phyloP scores from a whole-genome alignment of 2,888 invertebrate genomes.

The Xylota sylvarum region DNA sequence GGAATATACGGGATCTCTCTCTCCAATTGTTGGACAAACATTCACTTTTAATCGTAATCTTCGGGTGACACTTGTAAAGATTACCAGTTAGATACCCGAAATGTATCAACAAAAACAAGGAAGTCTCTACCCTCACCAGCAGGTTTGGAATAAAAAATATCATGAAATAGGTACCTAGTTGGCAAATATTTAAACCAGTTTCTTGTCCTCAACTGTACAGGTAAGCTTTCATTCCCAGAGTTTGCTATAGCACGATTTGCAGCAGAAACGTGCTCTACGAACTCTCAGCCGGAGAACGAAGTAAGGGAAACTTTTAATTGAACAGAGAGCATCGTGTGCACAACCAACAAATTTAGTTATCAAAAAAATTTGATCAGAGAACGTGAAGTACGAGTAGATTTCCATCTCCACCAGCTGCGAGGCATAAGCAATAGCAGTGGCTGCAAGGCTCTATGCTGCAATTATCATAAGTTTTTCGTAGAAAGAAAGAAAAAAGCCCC shows the following conservation, averaged over 20 bases:
- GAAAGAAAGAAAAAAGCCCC: not conserved
- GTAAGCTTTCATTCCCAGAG: not conserved
- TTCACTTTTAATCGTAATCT: not conserved
- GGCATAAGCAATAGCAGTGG: not conserved
- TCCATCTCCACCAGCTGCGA: not conserved
- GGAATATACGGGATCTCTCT: not conserved
- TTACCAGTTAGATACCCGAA: not conserved
- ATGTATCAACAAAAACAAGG: not conserved
- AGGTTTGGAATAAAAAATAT: not conserved
- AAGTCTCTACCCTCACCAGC: not conserved
- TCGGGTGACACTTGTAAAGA: not conserved
- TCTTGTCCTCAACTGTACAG: not conserved
- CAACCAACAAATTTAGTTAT: conserved; percentile 2
- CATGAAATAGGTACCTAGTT: not conserved
- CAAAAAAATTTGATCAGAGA: conserved; percentile 1
- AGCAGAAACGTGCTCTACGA: conserved; percentile 15
- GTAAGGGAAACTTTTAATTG: conserved; percentile 10
- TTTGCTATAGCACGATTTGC: conserved; percentile 3
- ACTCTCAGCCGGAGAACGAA: not conserved
- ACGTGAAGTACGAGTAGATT: conserved; percentile 3
- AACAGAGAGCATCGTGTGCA: not conserved
- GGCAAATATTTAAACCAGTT: not conserved
- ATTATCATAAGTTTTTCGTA: not conserved
- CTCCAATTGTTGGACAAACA: not conserved
- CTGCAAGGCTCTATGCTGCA: not conserved